phyloP scores from a whole-genome alignment of 23 tunicate species.

The Phallusia fumigata region DNA sequence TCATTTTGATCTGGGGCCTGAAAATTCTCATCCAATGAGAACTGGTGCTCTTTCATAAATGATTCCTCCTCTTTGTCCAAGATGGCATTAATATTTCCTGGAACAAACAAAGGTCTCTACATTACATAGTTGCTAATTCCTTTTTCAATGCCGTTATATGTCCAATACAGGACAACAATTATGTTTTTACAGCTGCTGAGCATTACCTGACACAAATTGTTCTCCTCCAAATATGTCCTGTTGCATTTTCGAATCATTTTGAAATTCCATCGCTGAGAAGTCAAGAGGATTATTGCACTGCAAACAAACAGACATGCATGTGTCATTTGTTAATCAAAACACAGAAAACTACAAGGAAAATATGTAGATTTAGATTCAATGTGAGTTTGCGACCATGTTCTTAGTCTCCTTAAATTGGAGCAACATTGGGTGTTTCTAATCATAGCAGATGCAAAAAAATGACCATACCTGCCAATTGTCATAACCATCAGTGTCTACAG shows the following conservation, averaged over 20 bases:
- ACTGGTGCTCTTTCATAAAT: slow-evolving; percentile 58
- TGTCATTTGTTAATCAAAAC: too few species aligned
- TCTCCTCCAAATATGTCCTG: slow-evolving; percentile 41
- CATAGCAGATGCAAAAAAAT: too few species aligned
- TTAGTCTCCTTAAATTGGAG: too few species aligned
- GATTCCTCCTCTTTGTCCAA: slow-evolving; percentile 62
- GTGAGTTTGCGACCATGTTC: too few species aligned
- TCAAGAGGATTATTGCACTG: slow-evolving; percentile 30
- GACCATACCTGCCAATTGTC: slow-evolving; percentile 15
- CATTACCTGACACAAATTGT: slow-evolving; percentile 42
- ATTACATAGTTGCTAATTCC: too few species aligned
- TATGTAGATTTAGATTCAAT: too few species aligned
- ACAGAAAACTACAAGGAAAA: too few species aligned
- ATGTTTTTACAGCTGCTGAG: too few species aligned
- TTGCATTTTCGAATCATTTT: slow-evolving; percentile 24
- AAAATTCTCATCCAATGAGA: slow-evolving; percentile 53
- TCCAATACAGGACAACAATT: too few species aligned
- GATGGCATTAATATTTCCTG: slow-evolving; percentile 46
- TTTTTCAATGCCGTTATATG: too few species aligned
- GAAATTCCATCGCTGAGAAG: slow-evolving; percentile 50
- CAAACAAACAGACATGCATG: background rate
- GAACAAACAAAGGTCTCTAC: background rate
- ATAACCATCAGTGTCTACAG: slow-evolving; percentile 16
- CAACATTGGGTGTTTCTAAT: too few species aligned
- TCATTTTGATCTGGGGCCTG: slow-evolving; percentile 8